phyloP scores from a whole-genome alignment of 2,888 invertebrate genomes.

The Cheilosia vulpina region DNA sequence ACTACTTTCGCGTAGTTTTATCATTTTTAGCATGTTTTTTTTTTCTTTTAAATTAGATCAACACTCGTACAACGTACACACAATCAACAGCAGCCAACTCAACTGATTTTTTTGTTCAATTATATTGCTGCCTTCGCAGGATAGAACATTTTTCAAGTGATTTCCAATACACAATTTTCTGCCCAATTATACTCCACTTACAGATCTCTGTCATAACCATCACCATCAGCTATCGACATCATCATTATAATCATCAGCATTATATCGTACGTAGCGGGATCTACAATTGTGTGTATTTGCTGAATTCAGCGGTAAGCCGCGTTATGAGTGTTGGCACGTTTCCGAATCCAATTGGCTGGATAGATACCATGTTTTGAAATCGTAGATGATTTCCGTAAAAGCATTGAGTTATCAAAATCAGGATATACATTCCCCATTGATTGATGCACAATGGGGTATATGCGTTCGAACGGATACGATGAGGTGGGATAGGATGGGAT shows the following conservation, averaged over 20 bases:
- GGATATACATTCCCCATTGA: slow-evolving; percentile 59
- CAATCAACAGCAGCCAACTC: not conserved
- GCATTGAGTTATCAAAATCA: slow-evolving; percentile 73
- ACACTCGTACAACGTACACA: not conserved
- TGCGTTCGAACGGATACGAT: slow-evolving; percentile 30
- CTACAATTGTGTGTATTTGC: slow-evolving; percentile 27
- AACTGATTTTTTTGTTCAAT: slow-evolving; percentile 11
- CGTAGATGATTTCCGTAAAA: slow-evolving; percentile 63
- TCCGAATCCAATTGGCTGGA: slow-evolving; percentile 65
- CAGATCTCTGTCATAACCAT: slow-evolving; percentile 48
- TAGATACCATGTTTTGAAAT: slow-evolving; percentile 63
- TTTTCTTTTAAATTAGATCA: not conserved
- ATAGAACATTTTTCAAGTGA: slow-evolving; percentile 47
- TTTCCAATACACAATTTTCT: slow-evolving; percentile 62
- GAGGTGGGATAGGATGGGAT: not conserved
- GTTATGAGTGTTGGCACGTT: slow-evolving; percentile 55
- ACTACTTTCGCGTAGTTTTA: not conserved
- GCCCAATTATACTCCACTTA: slow-evolving; percentile 68
- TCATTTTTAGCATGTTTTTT: not conserved
- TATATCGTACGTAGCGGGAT: slow-evolving; percentile 31
- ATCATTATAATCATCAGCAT: slow-evolving; percentile 52
- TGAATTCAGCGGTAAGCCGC: slow-evolving; percentile 11
- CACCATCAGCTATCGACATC: slow-evolving; percentile 30
- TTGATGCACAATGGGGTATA: slow-evolving; percentile 68
- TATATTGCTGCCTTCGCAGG: slow-evolving; percentile 39